Conservation (phyloP, 2,113 vertebrate species). For the Megaleporinus macrocephalus region DNA sequence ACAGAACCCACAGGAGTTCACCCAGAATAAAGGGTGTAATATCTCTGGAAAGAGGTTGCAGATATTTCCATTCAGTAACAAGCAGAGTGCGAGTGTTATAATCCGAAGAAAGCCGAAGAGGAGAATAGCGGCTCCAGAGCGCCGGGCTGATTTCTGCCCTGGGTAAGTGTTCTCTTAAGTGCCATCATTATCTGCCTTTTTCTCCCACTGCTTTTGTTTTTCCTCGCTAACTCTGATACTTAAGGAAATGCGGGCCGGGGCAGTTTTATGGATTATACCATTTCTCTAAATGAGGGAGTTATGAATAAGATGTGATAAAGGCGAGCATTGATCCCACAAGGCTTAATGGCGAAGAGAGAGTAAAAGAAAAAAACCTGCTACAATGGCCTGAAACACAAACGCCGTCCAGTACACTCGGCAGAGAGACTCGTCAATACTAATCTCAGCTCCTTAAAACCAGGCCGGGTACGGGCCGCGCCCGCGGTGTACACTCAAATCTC, state of each 20-base stretch:
- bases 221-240: constrained; percentile 34
- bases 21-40: constrained; percentile 1
- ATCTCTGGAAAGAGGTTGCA: constrained; percentile 12
- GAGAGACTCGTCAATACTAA: neutral
- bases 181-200: constrained; percentile 59
- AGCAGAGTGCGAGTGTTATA: constrained; percentile 25
- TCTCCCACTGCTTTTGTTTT: constrained; percentile 54
- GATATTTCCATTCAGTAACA: neutral
- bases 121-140: constrained; percentile 25
- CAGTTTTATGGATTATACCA: constrained; percentile 54
- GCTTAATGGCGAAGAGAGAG: constrained; percentile 51
- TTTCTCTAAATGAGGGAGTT: constrained; percentile 62
- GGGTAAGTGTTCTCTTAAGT: constrained; percentile 58
- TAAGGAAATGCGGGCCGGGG: constrained; percentile 38
- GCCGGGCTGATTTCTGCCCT: constrained; percentile 41
- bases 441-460: neutral
- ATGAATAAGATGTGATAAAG: constrained; percentile 51
- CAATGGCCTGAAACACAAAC: constrained; percentile 18
- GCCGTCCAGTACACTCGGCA: neutral
- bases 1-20: neutral
- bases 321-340: constrained; percentile 48
- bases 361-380: constrained; percentile 38
- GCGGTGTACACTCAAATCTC: neutral
- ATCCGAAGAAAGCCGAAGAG: constrained; percentile 28
- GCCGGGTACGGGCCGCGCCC: neutral